Evolutionary conservation across 2,797 vertebrate species (phyloP), one percentile per base, ranked within the genome.

Genomic region (Triplophysa yarkandensis): DNA sequence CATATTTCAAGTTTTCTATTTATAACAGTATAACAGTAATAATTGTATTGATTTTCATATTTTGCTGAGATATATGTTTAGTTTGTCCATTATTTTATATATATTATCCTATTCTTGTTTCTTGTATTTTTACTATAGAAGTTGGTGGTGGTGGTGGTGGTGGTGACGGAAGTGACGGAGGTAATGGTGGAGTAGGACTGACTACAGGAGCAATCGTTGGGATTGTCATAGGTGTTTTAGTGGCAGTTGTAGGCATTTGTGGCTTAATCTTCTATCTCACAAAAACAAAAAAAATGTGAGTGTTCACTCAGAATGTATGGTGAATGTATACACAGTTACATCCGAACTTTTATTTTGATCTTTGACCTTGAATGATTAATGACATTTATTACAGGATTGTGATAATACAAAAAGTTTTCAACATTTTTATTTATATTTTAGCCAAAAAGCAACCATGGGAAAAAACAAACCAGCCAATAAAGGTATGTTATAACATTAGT

Each of bases 151-250:
- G 44, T n/a, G n/a, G n/a, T n/a, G n/a, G n/a, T n/a, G n/a, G n/a
- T n/a, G n/a, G n/a, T n/a, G n/a, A n/a, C n/a, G n/a, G n/a, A n/a
- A n/a, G n/a, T n/a, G n/a, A n/a, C n/a, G n/a, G n/a, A n/a, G n/a
- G n/a, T n/a, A n/a, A n/a, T n/a, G n/a, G n/a, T n/a, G n/a, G n/a
- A n/a, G n/a, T n/a, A 46, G 44, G 44, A n/a, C 43, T 85, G 41
- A 0, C 68, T 0, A 0, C 3, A 30, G 88, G 85, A 34, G 80
- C 54, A 19, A 88, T 90, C 1, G 76, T 74, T 77, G 89, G 76
- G 32, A 89, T 90, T 34, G 83, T 84, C 0, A 77, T 89, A 0
- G 81, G 34, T 0, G 71, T 77, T 68, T 19, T 81, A 30, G 17
- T 84, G 14, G 54, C 36, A 7, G 0, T 84, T 1, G 0, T 16